Base-by-base conservation (phyloP, 2,113 vertebrate species). In the Leptobrachium leishanense region DNA sequence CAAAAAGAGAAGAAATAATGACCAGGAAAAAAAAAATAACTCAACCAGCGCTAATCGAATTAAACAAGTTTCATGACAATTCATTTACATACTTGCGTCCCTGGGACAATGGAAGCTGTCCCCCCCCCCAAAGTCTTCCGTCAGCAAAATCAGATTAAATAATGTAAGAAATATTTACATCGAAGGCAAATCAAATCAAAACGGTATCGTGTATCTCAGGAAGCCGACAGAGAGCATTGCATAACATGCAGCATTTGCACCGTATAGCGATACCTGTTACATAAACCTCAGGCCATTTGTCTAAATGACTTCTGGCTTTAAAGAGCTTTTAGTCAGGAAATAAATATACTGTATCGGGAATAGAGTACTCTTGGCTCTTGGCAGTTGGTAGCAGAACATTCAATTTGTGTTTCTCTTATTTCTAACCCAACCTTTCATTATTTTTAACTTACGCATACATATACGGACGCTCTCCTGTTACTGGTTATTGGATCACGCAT, bases 21-120 rank as follows among this genome's bases (percentile, higher is more conserved):
- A 31, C 20, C 20, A 31, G 20, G 20, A 31, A 31, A 6, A 41
- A 59, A 44, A 59, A 20, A 42, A 66, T 72, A 20, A 39, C 20
- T 2, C 39, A 31, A 15, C 46, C 44, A 13, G 46, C 39, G 11
- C 31, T 72, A 65, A 78, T 78, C 41, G 20, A 78, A 71, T 78
- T 64, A 71, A 71, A 65, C 43, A 65, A 15, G 42, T 50, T 50
- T 8, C 69, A 44, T 31, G n/a, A 64, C 6, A 55, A 54, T 13
- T 54, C 11, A 53, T 78, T 72, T 72, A 50, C 76, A 78, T 78
- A 39, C 42, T 12, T 43, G 39, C 20, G 71, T 71, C 41, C 70
- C 4, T 6, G 68, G 31, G n/a, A 20, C 4, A 44, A 50, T 1
- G 7, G 69, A 31, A 10, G 13, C 68, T 50, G 12, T 70, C 50